These are phyloP conservation scores for Istiophorus platypterus DNA, from an alignment of 2,113 vertebrate genomes.

Conservation along the genomic window DNA sequence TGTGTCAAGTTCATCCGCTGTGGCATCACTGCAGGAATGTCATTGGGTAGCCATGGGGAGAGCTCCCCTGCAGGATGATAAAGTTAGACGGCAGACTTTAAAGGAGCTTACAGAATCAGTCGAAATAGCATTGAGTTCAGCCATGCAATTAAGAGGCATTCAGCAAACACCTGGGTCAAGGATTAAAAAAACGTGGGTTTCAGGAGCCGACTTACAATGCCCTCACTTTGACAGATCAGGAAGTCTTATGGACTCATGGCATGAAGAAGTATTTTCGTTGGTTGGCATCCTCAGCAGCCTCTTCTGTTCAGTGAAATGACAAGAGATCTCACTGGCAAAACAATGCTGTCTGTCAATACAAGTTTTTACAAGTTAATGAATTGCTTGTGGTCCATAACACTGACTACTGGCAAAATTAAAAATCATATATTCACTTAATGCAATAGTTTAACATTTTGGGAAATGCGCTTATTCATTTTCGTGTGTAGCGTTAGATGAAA, in stretches of 20 bases:
- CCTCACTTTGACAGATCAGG: slow-evolving; percentile 15
- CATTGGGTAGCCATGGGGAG: background rate
- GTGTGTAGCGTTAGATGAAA: too few relatives aligned
- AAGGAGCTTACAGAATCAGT: slow-evolving; percentile 70
- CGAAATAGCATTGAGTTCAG: slow-evolving; percentile 61
- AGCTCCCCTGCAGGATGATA: slow-evolving; percentile 8
- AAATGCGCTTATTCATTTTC: too few relatives aligned
- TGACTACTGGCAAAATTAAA: too few relatives aligned
- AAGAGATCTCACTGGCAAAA: background rate
- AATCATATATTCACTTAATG: too few relatives aligned
- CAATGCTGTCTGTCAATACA: background rate
- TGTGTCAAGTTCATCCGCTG: slow-evolving; percentile 18
- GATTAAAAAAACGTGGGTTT: slow-evolving; percentile 76
- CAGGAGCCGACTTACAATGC: slow-evolving; percentile 20
- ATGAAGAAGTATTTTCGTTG: background rate
- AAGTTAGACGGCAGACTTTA: slow-evolving; percentile 56
- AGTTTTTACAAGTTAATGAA: background rate
- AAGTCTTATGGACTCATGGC: slow-evolving; percentile 9
- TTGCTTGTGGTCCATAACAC: background rate
- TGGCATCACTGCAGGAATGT: background rate
- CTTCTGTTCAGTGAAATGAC: slow-evolving; percentile 4
- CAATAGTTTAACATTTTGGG: too few relatives aligned
- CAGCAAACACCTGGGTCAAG: slow-evolving; percentile 59
- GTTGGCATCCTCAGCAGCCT: background rate
- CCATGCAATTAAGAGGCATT: slow-evolving; percentile 39